phyloP scores from a whole-genome alignment of 2,797 vertebrate species.

The Pempheris klunzingeri region DNA sequence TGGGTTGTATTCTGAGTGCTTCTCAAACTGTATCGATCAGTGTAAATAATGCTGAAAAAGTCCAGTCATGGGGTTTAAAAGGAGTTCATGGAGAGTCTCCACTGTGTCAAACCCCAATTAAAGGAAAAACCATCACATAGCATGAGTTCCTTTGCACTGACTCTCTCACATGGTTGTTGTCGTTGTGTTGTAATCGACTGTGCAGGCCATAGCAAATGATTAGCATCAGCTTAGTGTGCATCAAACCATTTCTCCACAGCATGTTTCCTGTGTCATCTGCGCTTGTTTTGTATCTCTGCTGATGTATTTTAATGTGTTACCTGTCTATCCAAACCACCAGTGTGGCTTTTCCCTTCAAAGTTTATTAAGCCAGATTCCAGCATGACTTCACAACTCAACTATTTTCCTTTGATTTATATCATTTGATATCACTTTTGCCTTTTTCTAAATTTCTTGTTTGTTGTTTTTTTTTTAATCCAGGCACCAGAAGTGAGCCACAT shows the following conservation, averaged over 20 bases:
- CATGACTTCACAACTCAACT: neutral
- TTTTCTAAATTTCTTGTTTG: no score
- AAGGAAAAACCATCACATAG: no score
- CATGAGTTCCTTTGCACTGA: neutral
- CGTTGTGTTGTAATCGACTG: no score
- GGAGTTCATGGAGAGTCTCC: neutral
- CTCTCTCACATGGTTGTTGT: no score
- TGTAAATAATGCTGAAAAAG: neutral
- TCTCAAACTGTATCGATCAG: neutral
- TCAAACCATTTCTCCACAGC: neutral
- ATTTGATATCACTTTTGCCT: no score
- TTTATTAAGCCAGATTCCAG: neutral
- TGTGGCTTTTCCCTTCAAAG: neutral
- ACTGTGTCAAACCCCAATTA: neutral
- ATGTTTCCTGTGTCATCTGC: neutral
- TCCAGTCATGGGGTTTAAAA: neutral
- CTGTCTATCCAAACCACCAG: no score
- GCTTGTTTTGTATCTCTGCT: neutral
- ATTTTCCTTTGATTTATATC: no score
- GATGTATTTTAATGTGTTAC: neutral
- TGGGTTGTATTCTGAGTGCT: conserved; percentile 4
- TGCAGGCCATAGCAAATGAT: no score
- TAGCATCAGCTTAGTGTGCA: neutral
- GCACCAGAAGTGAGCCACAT: neutral
- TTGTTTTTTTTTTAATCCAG: neutral